Conservation (phyloP, 2,113 vertebrate species). For the Chamaetylas fuelleborni region DNA sequence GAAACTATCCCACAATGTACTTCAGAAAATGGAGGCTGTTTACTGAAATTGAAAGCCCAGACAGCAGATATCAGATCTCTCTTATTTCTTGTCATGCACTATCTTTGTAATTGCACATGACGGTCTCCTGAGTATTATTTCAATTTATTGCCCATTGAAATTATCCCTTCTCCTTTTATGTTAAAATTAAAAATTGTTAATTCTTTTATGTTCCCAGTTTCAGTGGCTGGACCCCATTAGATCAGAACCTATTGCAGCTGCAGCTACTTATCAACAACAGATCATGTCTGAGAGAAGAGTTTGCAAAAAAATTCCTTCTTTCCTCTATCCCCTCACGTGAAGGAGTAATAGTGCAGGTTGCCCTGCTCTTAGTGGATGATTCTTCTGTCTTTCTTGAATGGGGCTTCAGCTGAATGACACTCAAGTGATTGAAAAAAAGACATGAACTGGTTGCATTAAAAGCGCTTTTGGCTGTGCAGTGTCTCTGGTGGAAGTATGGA, state of each 20-base stretch:
- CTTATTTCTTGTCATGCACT: fast-evolving
- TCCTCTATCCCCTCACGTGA: background rate
- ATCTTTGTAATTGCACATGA: background rate
- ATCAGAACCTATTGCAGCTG: background rate
- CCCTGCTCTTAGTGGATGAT: background rate
- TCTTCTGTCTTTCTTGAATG: background rate
- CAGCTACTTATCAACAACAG: background rate
- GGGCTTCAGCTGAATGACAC: background rate
- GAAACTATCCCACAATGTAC: background rate
- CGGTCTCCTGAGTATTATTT: background rate
- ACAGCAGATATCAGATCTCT: background rate
- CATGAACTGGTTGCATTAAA: background rate
- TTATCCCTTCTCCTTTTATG: background rate
- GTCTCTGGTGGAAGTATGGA: background rate
- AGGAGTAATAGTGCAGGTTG: background rate
- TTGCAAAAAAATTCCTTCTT: background rate
- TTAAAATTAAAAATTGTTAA: background rate
- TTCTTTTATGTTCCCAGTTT: background rate
- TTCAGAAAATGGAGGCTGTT: background rate
- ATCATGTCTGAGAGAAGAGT: background rate
- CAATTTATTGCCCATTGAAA: background rate
- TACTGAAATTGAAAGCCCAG: background rate
- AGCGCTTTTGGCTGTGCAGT: background rate
- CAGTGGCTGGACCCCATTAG: background rate
- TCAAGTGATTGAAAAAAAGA: background rate